A percentile compares a stretch with the other conserved stretches of the same genome.
phyloP scores from a whole-genome alignment of 2,113 vertebrate species.

The Dasyornis broadbenti region DNA sequence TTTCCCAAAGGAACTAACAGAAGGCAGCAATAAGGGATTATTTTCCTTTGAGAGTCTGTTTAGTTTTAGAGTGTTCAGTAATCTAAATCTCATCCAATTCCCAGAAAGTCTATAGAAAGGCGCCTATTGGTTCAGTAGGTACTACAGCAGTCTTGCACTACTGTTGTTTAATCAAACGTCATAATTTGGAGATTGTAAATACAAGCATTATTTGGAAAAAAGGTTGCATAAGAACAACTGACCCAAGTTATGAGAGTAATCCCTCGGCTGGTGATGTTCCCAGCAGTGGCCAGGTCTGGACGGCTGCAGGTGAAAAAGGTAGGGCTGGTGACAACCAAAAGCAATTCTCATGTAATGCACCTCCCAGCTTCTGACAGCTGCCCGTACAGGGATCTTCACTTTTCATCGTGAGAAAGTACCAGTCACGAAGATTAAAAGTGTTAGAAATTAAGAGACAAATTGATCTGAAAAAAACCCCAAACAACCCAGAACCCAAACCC shows the following conservation, averaged over 20 bases:
- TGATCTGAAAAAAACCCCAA: background rate
- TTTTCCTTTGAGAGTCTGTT: background rate
- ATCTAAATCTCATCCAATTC: background rate
- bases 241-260: background rate
- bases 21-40: background rate
- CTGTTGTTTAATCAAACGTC: background rate
- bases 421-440: rapidly evolving
- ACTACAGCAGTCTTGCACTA: background rate
- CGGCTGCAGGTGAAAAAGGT: background rate
- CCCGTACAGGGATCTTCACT: background rate
- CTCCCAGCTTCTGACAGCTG: background rate
- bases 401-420: background rate
- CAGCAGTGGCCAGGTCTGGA: background rate
- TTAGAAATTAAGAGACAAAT: background rate
- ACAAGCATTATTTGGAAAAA: background rate
- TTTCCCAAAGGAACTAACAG: background rate
- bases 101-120: background rate
- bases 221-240: rapidly evolving
- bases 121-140: background rate
- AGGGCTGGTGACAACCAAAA: background rate
- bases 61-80: background rate
- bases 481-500: background rate
- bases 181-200: background rate
- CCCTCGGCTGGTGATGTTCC: rapidly evolving
- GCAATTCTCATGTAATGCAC: background rate